phyloP scores from a whole-genome alignment of 2,797 vertebrate species.

The Bradypus variegatus region DNA sequence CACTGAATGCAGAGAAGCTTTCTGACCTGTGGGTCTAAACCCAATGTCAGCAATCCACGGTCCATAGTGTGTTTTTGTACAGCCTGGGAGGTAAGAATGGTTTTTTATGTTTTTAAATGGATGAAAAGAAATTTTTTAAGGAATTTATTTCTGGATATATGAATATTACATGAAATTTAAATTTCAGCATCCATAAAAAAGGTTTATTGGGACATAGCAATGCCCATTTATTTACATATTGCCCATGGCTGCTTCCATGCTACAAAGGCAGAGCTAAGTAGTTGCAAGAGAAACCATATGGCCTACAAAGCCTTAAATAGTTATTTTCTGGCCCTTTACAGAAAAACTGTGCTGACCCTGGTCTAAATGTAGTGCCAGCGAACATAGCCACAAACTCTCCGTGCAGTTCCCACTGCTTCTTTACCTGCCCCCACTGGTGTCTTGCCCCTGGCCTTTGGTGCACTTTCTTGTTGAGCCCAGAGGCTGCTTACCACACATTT shows the following conservation, averaged over 20 bases:
- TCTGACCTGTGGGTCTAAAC: not conserved
- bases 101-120: not conserved
- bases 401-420: accelerated
- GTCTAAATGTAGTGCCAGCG: not conserved
- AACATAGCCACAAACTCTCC: not conserved
- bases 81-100: not conserved
- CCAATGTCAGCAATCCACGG: not conserved
- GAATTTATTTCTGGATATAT: not conserved
- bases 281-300: not conserved
- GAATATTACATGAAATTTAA: not conserved
- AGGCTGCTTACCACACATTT: not conserved
- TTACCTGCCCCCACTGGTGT: not conserved
- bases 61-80: not conserved
- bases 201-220: not conserved
- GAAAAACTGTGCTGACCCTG: not conserved
- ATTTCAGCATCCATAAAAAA: not conserved
- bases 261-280: not conserved
- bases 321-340: not conserved
- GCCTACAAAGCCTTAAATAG: not conserved
- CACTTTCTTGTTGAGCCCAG: not conserved
- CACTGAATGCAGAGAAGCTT: not conserved
- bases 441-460: not conserved
- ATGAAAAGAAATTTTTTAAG: not conserved
- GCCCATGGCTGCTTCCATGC: not conserved
- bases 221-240: too few species aligned